phyloP scores from a whole-genome alignment of 2,113 vertebrate species.

The Pogonocichla stellata region DNA sequence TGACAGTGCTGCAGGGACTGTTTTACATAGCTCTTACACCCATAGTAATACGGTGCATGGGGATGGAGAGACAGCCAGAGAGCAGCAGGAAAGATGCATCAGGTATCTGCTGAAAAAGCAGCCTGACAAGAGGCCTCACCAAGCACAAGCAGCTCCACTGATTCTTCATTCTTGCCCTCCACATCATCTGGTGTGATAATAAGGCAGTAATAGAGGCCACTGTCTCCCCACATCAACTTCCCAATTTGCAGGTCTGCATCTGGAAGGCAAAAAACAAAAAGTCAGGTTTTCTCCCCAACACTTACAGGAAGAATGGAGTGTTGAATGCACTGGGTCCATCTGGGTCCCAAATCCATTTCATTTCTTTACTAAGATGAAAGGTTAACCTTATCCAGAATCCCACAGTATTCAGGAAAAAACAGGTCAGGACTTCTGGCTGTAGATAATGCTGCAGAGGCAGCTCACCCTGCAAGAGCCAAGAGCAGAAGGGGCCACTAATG shows the following conservation, averaged over 20 bases:
- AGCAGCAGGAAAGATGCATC: neutral
- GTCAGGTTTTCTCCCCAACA: neutral
- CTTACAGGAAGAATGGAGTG: neutral
- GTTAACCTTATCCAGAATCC: neutral
- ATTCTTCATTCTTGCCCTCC: slow-evolving; percentile 91
- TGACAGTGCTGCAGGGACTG: neutral
- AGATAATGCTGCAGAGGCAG: neutral
- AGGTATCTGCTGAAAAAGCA: neutral
- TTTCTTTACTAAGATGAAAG: neutral
- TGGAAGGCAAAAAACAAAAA: slow-evolving; percentile 58
- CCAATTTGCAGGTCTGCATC: slow-evolving; percentile 94
- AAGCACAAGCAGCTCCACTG: slow-evolving; percentile 90
- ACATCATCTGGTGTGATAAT: slow-evolving; percentile 90
- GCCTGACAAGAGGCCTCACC: slow-evolving; percentile 73
- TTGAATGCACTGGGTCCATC: neutral
- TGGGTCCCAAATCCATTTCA: neutral
- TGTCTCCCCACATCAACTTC: slow-evolving; percentile 96
- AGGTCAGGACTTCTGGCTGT: neutral
- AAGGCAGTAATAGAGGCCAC: slow-evolving; percentile 94
- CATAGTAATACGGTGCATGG: neutral
- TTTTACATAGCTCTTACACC: slow-evolving; percentile 5
- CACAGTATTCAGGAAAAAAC: neutral
- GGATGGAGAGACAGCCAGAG: neutral
- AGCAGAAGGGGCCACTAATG: neutral
- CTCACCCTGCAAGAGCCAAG: neutral